phyloP scores from a whole-genome alignment of 1,140 invertebrate species.

The Monochamus saltuarius region DNA sequence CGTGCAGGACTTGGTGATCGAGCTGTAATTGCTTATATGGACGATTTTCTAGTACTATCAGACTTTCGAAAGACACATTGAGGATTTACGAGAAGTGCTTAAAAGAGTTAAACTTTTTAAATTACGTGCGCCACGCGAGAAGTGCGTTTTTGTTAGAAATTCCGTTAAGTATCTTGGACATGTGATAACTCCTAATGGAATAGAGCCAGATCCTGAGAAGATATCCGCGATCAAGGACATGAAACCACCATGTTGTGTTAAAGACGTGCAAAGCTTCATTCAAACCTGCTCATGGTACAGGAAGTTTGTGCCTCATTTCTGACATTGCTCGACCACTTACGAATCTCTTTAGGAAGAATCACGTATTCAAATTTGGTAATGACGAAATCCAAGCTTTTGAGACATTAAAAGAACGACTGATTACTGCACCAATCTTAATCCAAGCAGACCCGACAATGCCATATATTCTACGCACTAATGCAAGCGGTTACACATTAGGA shows the following conservation, averaged over 20 bases:
- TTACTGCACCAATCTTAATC: slow-evolving; percentile 33
- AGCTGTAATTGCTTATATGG: slow-evolving; percentile 15
- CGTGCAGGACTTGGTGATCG: background rate
- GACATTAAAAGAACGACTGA: slow-evolving; percentile 46
- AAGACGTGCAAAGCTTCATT: slow-evolving; percentile 34
- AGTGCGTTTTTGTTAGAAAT: slow-evolving; percentile 38
- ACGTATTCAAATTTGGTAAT: slow-evolving; percentile 13
- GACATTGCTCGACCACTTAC: slow-evolving; percentile 25
- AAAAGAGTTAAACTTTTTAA: background rate
- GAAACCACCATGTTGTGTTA: slow-evolving; percentile 36
- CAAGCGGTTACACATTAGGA: slow-evolving; percentile 46
- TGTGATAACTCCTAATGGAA: slow-evolving; percentile 25
- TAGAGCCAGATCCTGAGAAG: slow-evolving; percentile 27
- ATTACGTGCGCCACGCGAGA: slow-evolving; percentile 30
- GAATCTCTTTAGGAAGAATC: slow-evolving; percentile 2
- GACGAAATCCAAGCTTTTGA: slow-evolving; percentile 17
- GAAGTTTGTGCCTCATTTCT: slow-evolving; percentile 30
- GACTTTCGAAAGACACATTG: background rate
- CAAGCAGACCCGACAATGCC: slow-evolving; percentile 39
- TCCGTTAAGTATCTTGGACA: slow-evolving; percentile 37
- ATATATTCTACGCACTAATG: slow-evolving; percentile 2
- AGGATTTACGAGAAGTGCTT: background rate
- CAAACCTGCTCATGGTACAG: slow-evolving; percentile 27
- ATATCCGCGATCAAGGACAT: slow-evolving; percentile 21
- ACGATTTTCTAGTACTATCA: slow-evolving; percentile 11